Percentiles rank a stretch among this genome's conserved stretches.
phyloP scores from a whole-genome alignment of 2,113 vertebrate species.

The Phalacrocorax pelagicus region DNA sequence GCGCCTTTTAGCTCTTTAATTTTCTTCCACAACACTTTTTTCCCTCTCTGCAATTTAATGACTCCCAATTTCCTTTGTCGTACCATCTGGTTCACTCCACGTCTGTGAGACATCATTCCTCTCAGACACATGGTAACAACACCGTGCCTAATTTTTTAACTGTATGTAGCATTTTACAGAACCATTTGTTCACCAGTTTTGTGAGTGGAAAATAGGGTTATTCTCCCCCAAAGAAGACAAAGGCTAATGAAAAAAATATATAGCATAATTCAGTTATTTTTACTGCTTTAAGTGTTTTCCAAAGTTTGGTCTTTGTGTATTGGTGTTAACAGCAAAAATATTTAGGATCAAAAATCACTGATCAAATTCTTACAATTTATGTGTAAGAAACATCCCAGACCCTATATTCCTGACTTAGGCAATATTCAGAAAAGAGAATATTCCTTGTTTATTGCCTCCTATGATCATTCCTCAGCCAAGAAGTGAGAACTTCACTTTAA shows the following conservation, averaged over 20 bases:
- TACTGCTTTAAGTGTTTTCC: not conserved
- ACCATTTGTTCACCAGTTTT: not conserved
- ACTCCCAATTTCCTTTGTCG: conserved; percentile 25
- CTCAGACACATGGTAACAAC: not conserved
- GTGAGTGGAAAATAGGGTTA: not conserved
- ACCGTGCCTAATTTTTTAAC: not conserved
- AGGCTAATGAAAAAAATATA: not conserved
- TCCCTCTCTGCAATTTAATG: conserved; percentile 35
- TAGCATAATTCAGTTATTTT: not conserved
- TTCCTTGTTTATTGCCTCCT: not conserved
- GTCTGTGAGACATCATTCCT: not conserved
- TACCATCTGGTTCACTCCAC: conserved; percentile 20
- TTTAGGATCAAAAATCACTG: not conserved
- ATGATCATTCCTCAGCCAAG: not conserved
- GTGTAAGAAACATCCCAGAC: not conserved
- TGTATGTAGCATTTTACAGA: not conserved
- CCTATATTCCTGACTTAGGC: not conserved
- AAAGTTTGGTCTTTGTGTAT: not conserved
- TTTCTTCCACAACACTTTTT: conserved; percentile 15
- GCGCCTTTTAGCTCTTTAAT: conserved; percentile 17
- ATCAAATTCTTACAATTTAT: not conserved
- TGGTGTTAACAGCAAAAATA: not conserved
- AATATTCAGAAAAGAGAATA: not conserved
- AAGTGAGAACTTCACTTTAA: not conserved
- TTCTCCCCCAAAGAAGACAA: not conserved